phyloP scores from a whole-genome alignment of 2,888 invertebrate genomes.

The Habrosyne pyritoides region DNA sequence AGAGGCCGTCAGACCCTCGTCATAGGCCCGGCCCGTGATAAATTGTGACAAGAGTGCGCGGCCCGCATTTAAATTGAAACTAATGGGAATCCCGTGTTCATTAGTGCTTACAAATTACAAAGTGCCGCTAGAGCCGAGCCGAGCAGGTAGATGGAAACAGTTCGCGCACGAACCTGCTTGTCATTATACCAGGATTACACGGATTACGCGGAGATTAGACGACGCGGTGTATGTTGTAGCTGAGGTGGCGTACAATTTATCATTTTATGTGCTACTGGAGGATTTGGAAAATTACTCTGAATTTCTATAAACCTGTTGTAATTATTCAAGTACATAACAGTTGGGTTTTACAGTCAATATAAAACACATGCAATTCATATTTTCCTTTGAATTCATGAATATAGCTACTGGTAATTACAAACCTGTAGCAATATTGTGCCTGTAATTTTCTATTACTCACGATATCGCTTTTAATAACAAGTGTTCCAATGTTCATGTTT shows the following conservation, averaged over 20 bases:
- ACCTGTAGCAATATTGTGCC: no score
- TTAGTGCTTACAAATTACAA: constrained; percentile 18
- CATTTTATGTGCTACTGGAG: background rate
- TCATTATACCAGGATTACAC: background rate
- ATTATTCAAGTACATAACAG: no score
- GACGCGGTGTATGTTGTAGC: background rate
- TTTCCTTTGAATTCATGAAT: no score
- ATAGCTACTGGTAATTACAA: no score
- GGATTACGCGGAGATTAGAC: background rate
- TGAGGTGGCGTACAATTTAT: background rate
- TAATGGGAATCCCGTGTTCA: constrained; percentile 26
- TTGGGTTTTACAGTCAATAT: no score
- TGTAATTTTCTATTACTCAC: no score
- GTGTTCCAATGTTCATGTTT: no score
- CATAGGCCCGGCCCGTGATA: constrained; percentile 14
- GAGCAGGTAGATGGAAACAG: background rate
- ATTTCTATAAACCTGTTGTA: background rate
- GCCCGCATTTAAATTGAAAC: constrained; percentile 27
- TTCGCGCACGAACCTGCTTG: background rate
- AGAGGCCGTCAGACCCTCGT: constrained; percentile 21
- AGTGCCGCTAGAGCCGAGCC: constrained; percentile 1
- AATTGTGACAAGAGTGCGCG: constrained; percentile 12
- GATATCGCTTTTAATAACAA: no score
- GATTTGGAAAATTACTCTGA: background rate
- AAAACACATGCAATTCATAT: no score